Evolutionary conservation across 2,113 vertebrate genomes (phyloP), one percentile per base, ranked within the genome.

Genomic region (Okapia johnstoni): DNA sequence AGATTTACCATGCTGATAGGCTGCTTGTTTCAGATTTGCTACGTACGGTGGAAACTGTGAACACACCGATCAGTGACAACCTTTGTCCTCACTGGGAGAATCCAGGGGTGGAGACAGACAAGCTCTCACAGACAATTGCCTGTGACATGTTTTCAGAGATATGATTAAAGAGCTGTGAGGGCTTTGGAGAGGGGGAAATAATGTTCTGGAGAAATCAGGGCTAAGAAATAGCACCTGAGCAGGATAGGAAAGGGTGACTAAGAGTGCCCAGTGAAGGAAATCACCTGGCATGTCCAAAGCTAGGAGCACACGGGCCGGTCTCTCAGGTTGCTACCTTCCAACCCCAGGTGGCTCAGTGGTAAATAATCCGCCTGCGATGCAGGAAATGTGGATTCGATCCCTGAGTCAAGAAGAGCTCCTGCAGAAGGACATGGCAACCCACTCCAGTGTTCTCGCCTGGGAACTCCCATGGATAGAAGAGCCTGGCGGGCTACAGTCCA

Each of bases 281-380:
- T 28, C 2, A 26, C 40, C 25, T 2, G 8, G 48, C 1, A 7
- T 7, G 79, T 70, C 90, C 12, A 16, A 50, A 13, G 9, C 15
- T 3, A 36, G 40, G 6, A 5, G 30, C 9, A 25, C 23, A 30
- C 3, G 15, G 17, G 1, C 2, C 1, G 5, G 28, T 9, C 60
- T 61, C 26, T 36, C 30, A 10, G 1, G 28, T 12, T 12, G 13
- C 76, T 36, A 36, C 7, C 46, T 28, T 11, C 28, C 28, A 33
- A 26, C 14, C n/a, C 30, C 1, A 36, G 15, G 81, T 2, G 25
- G 19, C 66, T 23, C n/a, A 40, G 66, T 23, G n/a, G 66, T 23
- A 40, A 23, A 40, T 6, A 23, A 23, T 70, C 66, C 1, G 0
- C 66, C 66, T 70, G 10, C 66, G 21, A 6, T 6, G 66, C 66